These are phyloP conservation scores for Capreolus pygargus DNA, from an alignment of 2,113 vertebrate genomes.

Conservation along the genomic window DNA sequence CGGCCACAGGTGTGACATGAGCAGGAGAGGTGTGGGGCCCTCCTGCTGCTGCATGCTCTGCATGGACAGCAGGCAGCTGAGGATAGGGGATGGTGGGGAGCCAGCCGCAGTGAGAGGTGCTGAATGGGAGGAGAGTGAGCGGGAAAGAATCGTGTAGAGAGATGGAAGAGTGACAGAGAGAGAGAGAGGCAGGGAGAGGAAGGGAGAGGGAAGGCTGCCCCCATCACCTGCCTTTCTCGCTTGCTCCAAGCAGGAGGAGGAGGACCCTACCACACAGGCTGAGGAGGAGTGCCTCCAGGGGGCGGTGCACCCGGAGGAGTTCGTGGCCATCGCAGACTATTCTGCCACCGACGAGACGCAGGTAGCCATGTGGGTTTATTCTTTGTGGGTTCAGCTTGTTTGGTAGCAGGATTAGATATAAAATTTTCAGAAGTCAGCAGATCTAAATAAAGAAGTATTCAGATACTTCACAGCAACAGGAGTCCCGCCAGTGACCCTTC, in stretches of 20 bases:
- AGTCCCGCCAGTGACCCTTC: background rate
- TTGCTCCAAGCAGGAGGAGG: constrained; percentile 28
- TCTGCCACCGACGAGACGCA: constrained; percentile 66
- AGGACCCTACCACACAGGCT: background rate
- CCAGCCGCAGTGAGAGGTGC: background rate
- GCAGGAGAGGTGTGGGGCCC: background rate
- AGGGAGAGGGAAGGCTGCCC: no score
- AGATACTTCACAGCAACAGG: background rate
- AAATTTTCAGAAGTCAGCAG: background rate
- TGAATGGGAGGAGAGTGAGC: background rate
- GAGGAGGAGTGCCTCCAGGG: constrained; percentile 11
- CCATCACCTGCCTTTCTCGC: background rate
- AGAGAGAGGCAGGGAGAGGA: background rate
- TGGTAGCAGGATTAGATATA: background rate
- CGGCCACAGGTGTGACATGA: background rate
- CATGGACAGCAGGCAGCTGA: background rate
- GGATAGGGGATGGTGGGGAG: background rate
- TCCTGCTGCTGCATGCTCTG: background rate
- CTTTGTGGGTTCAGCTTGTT: background rate
- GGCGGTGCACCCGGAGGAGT: constrained; percentile 5
- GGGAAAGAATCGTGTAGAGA: background rate
- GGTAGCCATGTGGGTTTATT: constrained; percentile 31
- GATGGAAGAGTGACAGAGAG: no score
- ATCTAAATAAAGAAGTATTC: background rate
- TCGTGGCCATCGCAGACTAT: constrained; percentile 70